Evolutionary conservation across 2,797 vertebrate genomes (phyloP), one percentile per base, ranked within the genome.

Genomic region (Phoebastria nigripes): DNA sequence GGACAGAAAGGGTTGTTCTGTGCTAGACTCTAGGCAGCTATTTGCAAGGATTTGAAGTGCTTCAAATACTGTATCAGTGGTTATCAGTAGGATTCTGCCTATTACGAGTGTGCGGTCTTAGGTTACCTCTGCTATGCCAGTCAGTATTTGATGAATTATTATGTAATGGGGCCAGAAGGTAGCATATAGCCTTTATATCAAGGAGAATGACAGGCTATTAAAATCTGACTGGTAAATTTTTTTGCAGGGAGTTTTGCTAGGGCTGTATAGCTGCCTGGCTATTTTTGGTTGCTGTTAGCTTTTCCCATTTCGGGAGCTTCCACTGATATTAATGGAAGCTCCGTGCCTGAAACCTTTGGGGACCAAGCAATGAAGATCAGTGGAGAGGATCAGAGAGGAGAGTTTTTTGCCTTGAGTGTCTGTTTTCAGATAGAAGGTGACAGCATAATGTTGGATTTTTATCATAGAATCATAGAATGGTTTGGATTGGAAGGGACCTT

Each of bases 121-220:
- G 81, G 81, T 95, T 61, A 87, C 63, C 74, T 85, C 81, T 37
- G 61, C 81, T 71, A 11, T 71, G 71, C 63, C 79, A 62, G 83
- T 39, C 71, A 54, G 37, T 29, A 26, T 81, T 67, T 91, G 87
- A 89, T 90, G 79, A 85, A 74, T 87, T 85, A 61, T 80, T 52
- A 42, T n/a, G 63, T 93, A 77, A 77, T 86, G 90, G 91, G 77
- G 69, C 72, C 90, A 87, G 94, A 77, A 95, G 84, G 90, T 54
- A 90, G 71, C 84, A 69, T 44, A n/a, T 6, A 81, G 81, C 12
- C 89, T 83, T 93, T 85, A 18, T 59, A 78, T 79, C 78, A 47
- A 51, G 61, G 65, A 93, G 81, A 92, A 35, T 83, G 93, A 66
- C 87, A 85, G 74, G 35, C 92, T 90, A 69, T 89, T 97, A 93